Evolutionary conservation across 2,888 invertebrate genomes (phyloP).

Genomic region (Seira musarum): DNA sequence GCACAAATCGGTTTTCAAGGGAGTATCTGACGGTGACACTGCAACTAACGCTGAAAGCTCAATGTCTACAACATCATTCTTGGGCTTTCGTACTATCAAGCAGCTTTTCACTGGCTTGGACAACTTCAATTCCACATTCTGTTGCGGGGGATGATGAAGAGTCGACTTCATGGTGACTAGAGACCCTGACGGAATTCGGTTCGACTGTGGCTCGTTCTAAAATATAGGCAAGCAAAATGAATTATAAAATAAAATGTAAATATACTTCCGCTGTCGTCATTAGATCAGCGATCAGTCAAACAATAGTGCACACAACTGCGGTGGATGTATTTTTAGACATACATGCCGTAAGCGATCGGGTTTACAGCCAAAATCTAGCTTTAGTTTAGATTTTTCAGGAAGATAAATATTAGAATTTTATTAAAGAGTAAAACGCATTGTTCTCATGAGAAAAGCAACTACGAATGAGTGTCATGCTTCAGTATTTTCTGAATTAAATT

Average conservation of each 20-base stretch:
- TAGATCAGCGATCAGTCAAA: background rate
- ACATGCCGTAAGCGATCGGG: background rate
- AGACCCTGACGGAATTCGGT: conserved; percentile 48
- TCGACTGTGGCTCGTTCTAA: conserved; percentile 44
- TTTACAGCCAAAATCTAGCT: background rate
- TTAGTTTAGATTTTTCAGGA: background rate
- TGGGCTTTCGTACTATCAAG: conserved; percentile 46
- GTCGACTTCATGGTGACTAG: conserved; percentile 32
- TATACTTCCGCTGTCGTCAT: no score
- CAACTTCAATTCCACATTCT: conserved; percentile 36
- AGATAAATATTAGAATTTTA: background rate
- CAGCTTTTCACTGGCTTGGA: conserved; percentile 57
- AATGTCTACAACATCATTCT: conserved; percentile 22
- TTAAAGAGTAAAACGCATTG: background rate
- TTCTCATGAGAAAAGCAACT: no score
- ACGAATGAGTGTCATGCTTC: no score
- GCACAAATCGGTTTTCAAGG: background rate
- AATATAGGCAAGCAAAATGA: background rate
- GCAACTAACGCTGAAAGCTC: conserved; percentile 45
- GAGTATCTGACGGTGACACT: background rate
- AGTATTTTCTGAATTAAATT: no score
- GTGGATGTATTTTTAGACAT: background rate
- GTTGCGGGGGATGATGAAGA: conserved; percentile 33
- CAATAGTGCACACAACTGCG: background rate
- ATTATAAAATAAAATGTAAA: no score